Evolutionary conservation across 2,797 vertebrate species (phyloP), one percentile per base, ranked within the genome.

Genomic region (Yasuhikotakia modesta): DNA sequence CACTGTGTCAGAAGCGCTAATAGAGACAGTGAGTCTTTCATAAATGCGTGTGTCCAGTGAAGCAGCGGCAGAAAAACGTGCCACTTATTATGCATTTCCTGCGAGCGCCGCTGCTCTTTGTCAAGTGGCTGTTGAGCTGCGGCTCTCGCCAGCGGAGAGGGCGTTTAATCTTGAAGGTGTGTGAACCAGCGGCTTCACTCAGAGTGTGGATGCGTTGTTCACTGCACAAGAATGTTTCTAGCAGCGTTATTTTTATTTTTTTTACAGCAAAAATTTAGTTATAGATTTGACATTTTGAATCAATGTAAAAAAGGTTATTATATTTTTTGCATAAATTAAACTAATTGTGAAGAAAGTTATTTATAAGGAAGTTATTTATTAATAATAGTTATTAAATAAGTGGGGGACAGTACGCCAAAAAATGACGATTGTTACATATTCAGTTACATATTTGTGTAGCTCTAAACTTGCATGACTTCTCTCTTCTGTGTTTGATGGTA

Each of bases 61-160:
- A 8, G 17, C 35, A n/a, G 2, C 43, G 22, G 71, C 46, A 58
- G 75, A 70, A 45, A 60, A 63, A 74, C 48, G 45, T 0, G 3
- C 22, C 24, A 64, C 78, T 80, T 80, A 76, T 80, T 77, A 71
- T 43, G 75, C 48, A 63, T 70, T 48, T 52, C 45, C 72, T 58
- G 55, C n/a, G 50, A 79, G 67, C 43, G 3, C 39, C 60, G 27
- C 63, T 80, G 78, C 70, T 79, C 70, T 78, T 78, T 65, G 70
- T 81, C 68, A 82, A 81, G 76, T 84, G 82, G 57, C 64, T 82
- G 74, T 79, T 82, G 74, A 80, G 65, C 80, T 78, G 48, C 32
- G 35, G 45, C 70, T 79, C 63, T 63, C 72, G 76, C 71, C 76
- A 68, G 79, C 76, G 72, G 71, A 50, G 68, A 66, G 50, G 57